Evolutionary conservation across 2,797 vertebrate species (phyloP), one percentile per base, ranked within the genome.

Genomic region (Tarsius wallacei): DNA sequence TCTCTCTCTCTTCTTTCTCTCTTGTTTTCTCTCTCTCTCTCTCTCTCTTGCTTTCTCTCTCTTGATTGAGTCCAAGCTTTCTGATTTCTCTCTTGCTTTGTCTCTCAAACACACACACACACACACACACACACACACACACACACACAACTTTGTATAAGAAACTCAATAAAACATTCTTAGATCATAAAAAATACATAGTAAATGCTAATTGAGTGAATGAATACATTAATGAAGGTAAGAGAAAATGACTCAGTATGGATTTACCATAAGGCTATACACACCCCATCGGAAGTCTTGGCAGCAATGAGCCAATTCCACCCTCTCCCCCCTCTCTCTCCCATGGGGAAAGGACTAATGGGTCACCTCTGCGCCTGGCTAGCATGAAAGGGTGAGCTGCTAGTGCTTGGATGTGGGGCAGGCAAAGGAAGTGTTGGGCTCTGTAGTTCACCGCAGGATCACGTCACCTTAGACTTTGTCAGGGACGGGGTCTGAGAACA

Each of bases 241-340:
- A 5, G 7, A 74, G 16, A 22, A 10, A 81, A 36, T 28, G 42
- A 66, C 33, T 77, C 26, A 28, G n/a, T 16, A 42, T 42, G 12
- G 33, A 31, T 66, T 93, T 90, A n/a, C 28, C 21, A 0, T 24
- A 51, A 77, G 66, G 63, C 74, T 47, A 26, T 31, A 59, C 9
- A 47, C 12, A 21, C 55, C n/a, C 15, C 36, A 7, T 0, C 2
- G 55, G 74, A 66, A 70, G 59, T 17, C 63, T 86, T 31, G 8
- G 61, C 22, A 33, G n/a, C 53, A 28, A 31, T 24, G 5, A 76
- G 7, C 19, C 53, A 24, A 64, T 28, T 1, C 4, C 33, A 15
- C 2, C 1, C 1, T 2, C 0, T 2, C 28, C 31, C 15, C 68
- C 21, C 19, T 51, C 28, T 5, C 5, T 51, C 76, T 55, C 26